These are phyloP conservation scores for Chascanopsetta lugubris DNA, from an alignment of 2,113 vertebrate species.

Conservation along the genomic window DNA sequence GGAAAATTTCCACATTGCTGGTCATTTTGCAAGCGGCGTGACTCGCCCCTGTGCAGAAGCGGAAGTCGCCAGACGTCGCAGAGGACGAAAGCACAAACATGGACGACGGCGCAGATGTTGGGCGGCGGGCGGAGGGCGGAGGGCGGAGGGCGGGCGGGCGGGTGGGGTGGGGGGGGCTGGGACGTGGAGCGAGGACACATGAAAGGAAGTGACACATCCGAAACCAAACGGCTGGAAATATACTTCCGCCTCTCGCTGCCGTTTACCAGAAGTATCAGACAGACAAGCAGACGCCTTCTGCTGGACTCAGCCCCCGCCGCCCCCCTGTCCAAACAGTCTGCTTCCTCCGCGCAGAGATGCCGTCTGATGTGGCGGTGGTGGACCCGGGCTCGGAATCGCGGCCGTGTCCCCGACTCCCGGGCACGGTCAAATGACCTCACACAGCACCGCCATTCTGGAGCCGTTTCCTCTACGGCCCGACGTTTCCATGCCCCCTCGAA, in stretches of 20 bases:
- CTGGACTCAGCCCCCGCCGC: slow-evolving; percentile 28
- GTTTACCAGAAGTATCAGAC: slow-evolving; percentile 41
- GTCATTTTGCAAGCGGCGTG: slow-evolving; percentile 38
- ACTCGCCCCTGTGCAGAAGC: slow-evolving; percentile 23
- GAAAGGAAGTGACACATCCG: slow-evolving; percentile 70
- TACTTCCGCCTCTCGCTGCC: slow-evolving; percentile 18
- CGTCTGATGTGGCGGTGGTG: slow-evolving; percentile 53
- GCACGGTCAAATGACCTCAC: slow-evolving; percentile 59
- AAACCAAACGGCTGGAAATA: slow-evolving; percentile 37
- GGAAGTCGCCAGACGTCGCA: slow-evolving; percentile 46
- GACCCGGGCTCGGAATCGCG: slow-evolving; percentile 29
- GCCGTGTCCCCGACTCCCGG: slow-evolving; percentile 37
- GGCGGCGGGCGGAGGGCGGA: too few relatives aligned
- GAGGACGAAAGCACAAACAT: neutral
- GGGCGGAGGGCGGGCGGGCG: too few relatives aligned
- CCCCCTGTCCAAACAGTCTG: slow-evolving; percentile 55
- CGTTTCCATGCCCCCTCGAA: slow-evolving; percentile 27
- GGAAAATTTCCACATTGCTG: slow-evolving; percentile 41
- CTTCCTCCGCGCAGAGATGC: slow-evolving; percentile 54
- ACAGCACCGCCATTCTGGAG: slow-evolving; percentile 40
- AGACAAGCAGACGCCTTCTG: slow-evolving; percentile 57
- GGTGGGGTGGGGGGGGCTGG: too few relatives aligned
- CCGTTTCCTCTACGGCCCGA: slow-evolving; percentile 37
- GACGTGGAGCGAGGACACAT: slow-evolving; percentile 13
- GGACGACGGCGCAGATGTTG: slow-evolving; percentile 29